Evolutionary conservation across 1,140 invertebrate species (phyloP), one percentile per base, ranked within the genome.

Genomic region (Drosophila malerkotliana): DNA sequence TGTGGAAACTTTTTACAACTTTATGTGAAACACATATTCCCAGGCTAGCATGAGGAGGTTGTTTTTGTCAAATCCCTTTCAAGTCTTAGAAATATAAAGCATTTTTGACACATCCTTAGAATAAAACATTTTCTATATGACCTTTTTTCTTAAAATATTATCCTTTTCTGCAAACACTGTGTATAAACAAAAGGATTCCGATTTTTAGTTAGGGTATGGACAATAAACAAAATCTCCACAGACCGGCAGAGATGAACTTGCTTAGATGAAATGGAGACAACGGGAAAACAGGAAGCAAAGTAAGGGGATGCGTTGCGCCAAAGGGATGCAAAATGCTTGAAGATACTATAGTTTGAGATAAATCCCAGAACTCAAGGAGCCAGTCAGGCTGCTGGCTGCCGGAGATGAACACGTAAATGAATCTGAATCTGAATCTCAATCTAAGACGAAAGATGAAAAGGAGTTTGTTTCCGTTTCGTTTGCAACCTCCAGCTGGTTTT

Each of bases 241-340:
- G 37, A 73, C 54, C 44, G 52, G 24, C 62, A 41, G 47, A 73
- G 62, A 53, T 60, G 48, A 69, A 69, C 44, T 49, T 32, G 45
- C 51, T 48, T 68, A 49, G 52, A 18, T 49, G 62, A 54, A 30
- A 45, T 64, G 39, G 34, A 37, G 37, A 32, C 61, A 44, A 44
- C 41, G 8, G 41, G 49, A 28, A 37, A 37, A 32, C 51, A 76
- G 73, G 62, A 68, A 60, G 47, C 34, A 4, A 51, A 18, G 60
- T 32, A 48, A 53, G 63, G 55, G 39, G 41, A n/a, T 47, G 63
- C 58, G 58, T 28, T 67, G 62, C 58, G 66, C 71, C 77, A 87
- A 87, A 79, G 82, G 83, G 82, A 87, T 87, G 79, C 79, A 79
- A 88, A 80, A 83, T 71, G 58, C 56, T n/a, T 52, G 53, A 61